These are phyloP conservation scores for Planiliza haematocheilus DNA, from an alignment of 2,113 vertebrate genomes.

Conservation along the genomic window DNA sequence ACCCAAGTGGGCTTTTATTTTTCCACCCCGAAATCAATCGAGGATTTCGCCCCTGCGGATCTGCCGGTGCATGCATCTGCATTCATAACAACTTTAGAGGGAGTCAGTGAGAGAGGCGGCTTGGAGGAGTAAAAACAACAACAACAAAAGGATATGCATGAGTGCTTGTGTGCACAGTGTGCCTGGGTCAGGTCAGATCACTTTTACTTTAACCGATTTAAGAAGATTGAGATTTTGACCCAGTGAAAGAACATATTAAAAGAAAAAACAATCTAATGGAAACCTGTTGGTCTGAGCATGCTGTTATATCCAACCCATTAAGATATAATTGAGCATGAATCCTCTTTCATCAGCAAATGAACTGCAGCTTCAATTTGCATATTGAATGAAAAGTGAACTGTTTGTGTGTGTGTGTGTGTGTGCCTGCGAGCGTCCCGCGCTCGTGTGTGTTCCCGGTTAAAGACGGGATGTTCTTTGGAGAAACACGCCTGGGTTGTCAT, in stretches of 20 bases:
- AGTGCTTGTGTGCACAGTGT: no score
- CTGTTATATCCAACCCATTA: slow-evolving; percentile 73
- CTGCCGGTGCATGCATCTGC: neutral
- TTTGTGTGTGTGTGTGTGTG: slow-evolving; percentile 22
- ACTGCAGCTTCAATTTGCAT: slow-evolving; percentile 73
- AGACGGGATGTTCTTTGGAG: slow-evolving; percentile 52
- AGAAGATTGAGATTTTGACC: slow-evolving; percentile 65
- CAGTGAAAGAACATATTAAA: slow-evolving; percentile 9
- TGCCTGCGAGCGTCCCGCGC: neutral
- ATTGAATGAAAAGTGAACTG: slow-evolving; percentile 69
- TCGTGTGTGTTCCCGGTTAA: slow-evolving; percentile 55
- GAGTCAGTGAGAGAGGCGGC: neutral
- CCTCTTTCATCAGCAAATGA: slow-evolving; percentile 79
- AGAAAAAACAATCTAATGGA: slow-evolving; percentile 60
- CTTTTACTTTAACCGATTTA: slow-evolving; percentile 52
- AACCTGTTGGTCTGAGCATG: slow-evolving; percentile 52
- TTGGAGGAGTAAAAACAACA: neutral
- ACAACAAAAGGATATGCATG: neutral
- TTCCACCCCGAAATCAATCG: slow-evolving; percentile 50
- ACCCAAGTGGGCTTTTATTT: slow-evolving; percentile 52
- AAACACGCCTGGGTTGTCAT: slow-evolving; percentile 65
- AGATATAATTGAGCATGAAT: slow-evolving; percentile 75
- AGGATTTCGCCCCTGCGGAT: slow-evolving; percentile 5
- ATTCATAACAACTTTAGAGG: neutral
- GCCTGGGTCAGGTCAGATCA: slow-evolving; percentile 47